A percentile compares a stretch with the other conserved stretches of the same genome.
phyloP scores from a whole-genome alignment of 2,113 vertebrate genomes.

The Lophura nycthemera region DNA sequence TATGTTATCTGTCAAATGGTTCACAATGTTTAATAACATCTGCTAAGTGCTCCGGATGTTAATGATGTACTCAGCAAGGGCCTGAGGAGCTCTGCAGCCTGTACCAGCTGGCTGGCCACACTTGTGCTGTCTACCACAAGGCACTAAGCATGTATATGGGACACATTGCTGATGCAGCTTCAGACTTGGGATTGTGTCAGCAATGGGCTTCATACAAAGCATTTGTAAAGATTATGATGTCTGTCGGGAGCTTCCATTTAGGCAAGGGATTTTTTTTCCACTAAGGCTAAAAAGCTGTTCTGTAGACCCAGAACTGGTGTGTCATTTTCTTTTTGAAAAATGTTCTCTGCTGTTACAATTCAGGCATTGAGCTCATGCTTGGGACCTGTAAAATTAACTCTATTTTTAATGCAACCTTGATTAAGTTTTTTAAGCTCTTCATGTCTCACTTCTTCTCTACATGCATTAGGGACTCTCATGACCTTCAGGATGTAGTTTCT shows the following conservation, averaged over 20 bases:
- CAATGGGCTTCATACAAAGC: neutral
- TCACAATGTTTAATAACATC: neutral
- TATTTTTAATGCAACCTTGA: neutral
- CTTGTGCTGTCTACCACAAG: neutral
- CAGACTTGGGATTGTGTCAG: neutral
- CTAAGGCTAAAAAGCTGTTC: neutral
- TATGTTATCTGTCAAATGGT: neutral
- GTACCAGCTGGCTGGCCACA: neutral
- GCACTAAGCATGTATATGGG: accelerated
- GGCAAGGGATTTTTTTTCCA: neutral
- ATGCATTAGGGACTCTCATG: neutral
- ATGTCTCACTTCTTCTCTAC: neutral
- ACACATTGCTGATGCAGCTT: neutral
- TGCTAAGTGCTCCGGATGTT: neutral
- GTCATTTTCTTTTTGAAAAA: neutral
- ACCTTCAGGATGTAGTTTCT: neutral
- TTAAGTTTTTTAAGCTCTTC: neutral
- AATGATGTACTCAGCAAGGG: neutral
- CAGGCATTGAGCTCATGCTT: neutral
- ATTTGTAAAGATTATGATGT: neutral
- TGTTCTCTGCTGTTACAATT: neutral
- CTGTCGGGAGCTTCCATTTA: neutral
- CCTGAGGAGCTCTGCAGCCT: neutral
- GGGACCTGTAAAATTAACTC: neutral
- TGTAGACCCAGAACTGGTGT: neutral